Evolutionary conservation across 37 sponge, comb jelly and placozoan genomes (phyloP).

Genomic region (Beroe ovata): DNA sequence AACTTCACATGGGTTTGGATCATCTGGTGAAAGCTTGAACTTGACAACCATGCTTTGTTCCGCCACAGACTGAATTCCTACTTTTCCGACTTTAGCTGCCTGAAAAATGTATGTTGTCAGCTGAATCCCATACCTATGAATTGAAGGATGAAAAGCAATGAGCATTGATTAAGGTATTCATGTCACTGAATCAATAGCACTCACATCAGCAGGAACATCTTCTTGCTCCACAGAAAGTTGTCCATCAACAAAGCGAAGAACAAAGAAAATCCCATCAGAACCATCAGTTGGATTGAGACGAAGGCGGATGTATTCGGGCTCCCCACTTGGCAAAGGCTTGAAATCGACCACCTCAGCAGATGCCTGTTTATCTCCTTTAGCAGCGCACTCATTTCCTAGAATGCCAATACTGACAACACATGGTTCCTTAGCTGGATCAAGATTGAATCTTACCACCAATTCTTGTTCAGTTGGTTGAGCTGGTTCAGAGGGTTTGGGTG

Average conservation of each 20-base stretch:
- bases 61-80: neutral
- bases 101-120: no score
- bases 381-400: constrained; percentile 48
- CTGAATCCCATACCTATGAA: no score
- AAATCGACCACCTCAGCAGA: constrained; percentile 48
- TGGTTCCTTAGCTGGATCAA: constrained; percentile 37
- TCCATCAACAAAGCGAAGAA: constrained; percentile 43
- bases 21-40: constrained; percentile 60
- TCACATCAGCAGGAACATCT: constrained; percentile 47
- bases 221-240: constrained; percentile 60
- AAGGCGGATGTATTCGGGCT: constrained; percentile 30
- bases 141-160: neutral
- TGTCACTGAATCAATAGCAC: neutral
- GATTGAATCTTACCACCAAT: constrained; percentile 49
- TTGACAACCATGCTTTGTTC: constrained; percentile 61
- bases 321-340: constrained; percentile 26
- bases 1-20: constrained; percentile 65
- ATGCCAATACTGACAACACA: constrained; percentile 63
- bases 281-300: constrained; percentile 39
- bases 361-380: constrained; percentile 47
- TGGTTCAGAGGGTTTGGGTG: constrained; percentile 1
- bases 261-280: constrained; percentile 41
- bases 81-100: neutral
- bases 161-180: neutral
- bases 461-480: constrained; percentile 59